Conservation (phyloP, 2,797 vertebrate genomes). For the Pampus argenteus region DNA sequence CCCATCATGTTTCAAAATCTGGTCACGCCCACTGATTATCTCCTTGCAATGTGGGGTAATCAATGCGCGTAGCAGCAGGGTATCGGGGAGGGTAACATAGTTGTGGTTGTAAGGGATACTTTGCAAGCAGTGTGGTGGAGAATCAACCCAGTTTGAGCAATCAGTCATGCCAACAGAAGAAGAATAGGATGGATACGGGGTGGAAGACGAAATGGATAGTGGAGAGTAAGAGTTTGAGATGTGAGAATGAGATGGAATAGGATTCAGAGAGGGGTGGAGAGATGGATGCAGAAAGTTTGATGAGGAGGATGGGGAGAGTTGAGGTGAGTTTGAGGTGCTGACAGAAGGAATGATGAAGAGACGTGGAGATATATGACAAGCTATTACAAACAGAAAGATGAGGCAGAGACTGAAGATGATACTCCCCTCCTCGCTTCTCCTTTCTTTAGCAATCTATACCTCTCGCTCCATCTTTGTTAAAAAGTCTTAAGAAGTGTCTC, state of each 20-base stretch:
- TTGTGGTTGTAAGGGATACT: constrained; percentile 60
- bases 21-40: constrained; percentile 80
- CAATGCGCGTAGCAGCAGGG: constrained; percentile 57
- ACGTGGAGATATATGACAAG: constrained; percentile 31
- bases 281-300: constrained; percentile 69
- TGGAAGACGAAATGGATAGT: constrained; percentile 65
- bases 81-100: constrained; percentile 47
- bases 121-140: constrained; percentile 49
- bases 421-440: not conserved
- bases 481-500: constrained; percentile 34
- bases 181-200: constrained; percentile 69
- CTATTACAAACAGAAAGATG: constrained; percentile 36
- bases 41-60: constrained; percentile 64
- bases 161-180: constrained; percentile 76
- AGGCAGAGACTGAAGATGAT: constrained; percentile 11
- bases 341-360: constrained; percentile 64
- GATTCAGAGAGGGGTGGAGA: constrained; percentile 55
- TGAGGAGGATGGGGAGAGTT: constrained; percentile 7
- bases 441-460: constrained; percentile 37
- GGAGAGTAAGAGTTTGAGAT: constrained; percentile 70
- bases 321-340: constrained; percentile 46
- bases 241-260: constrained; percentile 75
- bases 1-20: constrained; percentile 73
- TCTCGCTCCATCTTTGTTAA: constrained; percentile 22
- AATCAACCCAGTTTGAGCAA: constrained; percentile 63